Conservation (phyloP, 2,888 invertebrate genomes). For the Calliopum simillimum region DNA sequence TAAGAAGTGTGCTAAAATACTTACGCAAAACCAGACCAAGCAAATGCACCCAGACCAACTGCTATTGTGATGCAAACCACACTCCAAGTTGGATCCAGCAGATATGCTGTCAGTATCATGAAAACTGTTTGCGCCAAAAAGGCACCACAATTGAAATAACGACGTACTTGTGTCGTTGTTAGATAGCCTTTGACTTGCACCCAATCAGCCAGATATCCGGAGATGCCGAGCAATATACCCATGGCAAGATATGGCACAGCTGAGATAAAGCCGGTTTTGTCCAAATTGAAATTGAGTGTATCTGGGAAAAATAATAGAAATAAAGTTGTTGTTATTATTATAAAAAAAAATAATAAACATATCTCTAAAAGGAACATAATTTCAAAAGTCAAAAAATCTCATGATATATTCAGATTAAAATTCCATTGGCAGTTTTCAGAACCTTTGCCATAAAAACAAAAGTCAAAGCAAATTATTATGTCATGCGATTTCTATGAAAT, state of each 20-base stretch:
- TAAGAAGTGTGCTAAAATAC: conserved; percentile 42
- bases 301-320: conserved; percentile 69
- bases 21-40: conserved; percentile 92
- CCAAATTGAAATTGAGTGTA: conserved; percentile 77
- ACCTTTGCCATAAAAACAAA: no score
- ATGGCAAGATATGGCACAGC: conserved; percentile 91
- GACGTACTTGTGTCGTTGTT: conserved; percentile 81
- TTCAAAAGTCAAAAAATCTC: no score
- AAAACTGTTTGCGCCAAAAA: conserved; percentile 85
- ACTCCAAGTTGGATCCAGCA: conserved; percentile 75
- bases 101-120: conserved; percentile 85
- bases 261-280: conserved; percentile 84
- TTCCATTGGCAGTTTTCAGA: no score
- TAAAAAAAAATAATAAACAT: neutral
- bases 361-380: no score
- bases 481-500: no score
- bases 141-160: conserved; percentile 79
- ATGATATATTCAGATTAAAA: no score
- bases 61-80: conserved; percentile 88
- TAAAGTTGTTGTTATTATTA: neutral
- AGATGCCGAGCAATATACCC: conserved; percentile 82
- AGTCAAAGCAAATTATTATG: no score
- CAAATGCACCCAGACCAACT: conserved; percentile 91
- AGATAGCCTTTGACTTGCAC: conserved; percentile 74
- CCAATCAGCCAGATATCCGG: conserved; percentile 88